A percentile compares a stretch with the other conserved stretches of the same genome.
Conservation (phyloP, 2,113 vertebrate species). For the Aptenodytes patagonicus region DNA sequence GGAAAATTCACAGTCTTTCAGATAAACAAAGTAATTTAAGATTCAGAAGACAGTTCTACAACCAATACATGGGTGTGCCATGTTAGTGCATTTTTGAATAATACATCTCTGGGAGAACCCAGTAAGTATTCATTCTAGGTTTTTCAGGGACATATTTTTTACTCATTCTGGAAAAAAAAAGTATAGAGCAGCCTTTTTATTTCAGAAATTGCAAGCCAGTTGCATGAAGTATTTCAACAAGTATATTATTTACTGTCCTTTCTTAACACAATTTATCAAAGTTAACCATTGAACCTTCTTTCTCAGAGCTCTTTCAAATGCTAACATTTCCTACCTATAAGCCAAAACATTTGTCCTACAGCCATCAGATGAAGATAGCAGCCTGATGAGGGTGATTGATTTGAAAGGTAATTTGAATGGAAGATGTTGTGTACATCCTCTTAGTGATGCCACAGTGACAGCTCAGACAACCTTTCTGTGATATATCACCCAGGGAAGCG, state of each 20-base stretch:
- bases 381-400: slow-evolving; percentile 61
- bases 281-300: neutral
- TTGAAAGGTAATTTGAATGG: slow-evolving; percentile 63
- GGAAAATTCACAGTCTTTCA: neutral
- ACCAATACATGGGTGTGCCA: neutral
- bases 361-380: slow-evolving; percentile 37
- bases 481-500: slow-evolving; percentile 12
- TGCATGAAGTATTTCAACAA: slow-evolving; percentile 25
- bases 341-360: slow-evolving; percentile 57
- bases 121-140: neutral
- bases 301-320: slow-evolving; percentile 31
- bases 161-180: neutral
- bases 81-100: neutral
- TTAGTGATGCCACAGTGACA: slow-evolving; percentile 47
- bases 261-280: slow-evolving; percentile 24
- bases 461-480: slow-evolving; percentile 46
- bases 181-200: neutral
- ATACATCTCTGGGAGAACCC: neutral
- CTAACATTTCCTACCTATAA: slow-evolving; percentile 42
- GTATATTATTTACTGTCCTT: neutral
- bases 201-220: neutral
- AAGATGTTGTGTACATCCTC: slow-evolving; percentile 50
- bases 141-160: neutral
- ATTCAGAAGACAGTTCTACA: neutral
- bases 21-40: neutral